Evolutionary conservation across 2,888 invertebrate species (phyloP), one percentile per base, ranked within the genome.

Genomic region (Amphipyra tragopoginis): DNA sequence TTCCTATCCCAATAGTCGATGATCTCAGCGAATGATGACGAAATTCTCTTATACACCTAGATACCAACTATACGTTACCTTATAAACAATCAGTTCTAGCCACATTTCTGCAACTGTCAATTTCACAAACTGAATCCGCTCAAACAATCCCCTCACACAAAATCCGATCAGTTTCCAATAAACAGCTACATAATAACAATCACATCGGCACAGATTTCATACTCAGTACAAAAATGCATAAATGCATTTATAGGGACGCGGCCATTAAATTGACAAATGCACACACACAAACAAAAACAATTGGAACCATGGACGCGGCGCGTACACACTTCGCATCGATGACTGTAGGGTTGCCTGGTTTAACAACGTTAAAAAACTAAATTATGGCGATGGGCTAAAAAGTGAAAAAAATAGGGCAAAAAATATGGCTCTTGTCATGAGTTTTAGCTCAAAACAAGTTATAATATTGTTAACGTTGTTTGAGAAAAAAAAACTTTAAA

Each of bases 181-280:
- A 47, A 39, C 48, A 62, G 11, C 14, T 21, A 40, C 13, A 51
- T 8, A 34, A 42, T 44, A 14, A 40, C 14, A 42, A 9, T 33
- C 13, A 54, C n/a, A 63, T 47, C 36, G 60, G 3, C 15, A 58
- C 34, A 58, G 44, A 66, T 70, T 55, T 52, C 58, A 75, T 72
- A 73, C 53, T 73, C 40, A 74, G 69, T 75, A 75, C 81, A 77
- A 77, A 77, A 75, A 81, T 72, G 77, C 72, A 77, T 76, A 77
- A 78, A 73, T 77, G 72, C 77, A 77, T 62, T 79, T 76, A 80
- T 63, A 73, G 54, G 59, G 36, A 48, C 71, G 75, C 65, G 42
- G 38, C 43, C 67, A 71, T 73, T 78, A 72, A 84, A 86, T 85
- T 86, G 88, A 89, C 84, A 86, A 86, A 86, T 83, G 79, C 86